These are phyloP conservation scores for Masnerella sp. DNA, from an alignment of 2,888 invertebrate species.

Conservation along the genomic window DNA sequence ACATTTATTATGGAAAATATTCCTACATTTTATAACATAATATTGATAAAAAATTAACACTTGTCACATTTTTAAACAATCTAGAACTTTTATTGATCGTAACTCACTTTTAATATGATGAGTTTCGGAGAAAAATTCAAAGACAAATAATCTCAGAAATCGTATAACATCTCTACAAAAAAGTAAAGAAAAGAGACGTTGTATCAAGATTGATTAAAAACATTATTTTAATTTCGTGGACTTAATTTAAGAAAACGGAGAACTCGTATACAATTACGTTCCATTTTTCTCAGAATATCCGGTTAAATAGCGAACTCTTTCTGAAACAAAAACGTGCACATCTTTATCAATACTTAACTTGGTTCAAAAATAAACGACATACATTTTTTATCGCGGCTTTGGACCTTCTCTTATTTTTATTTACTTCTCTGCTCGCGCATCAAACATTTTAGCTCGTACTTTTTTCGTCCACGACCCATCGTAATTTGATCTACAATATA, in stretches of 20 bases:
- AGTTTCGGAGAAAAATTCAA: too few relatives aligned
- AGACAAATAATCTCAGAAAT: background rate
- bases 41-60: background rate
- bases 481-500: constrained; percentile 1
- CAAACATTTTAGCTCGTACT: background rate
- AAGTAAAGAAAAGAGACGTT: background rate
- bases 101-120: too few relatives aligned
- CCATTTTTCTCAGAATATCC: too few relatives aligned
- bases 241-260: too few relatives aligned
- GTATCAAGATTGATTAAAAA: too few relatives aligned
- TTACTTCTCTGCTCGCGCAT: background rate
- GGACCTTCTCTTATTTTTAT: background rate
- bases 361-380: background rate
- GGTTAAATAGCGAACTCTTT: too few relatives aligned
- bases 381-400: constrained; percentile 2
- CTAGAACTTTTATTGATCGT: too few relatives aligned
- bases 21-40: background rate
- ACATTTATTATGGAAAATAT: constrained; percentile 7
- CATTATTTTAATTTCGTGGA: too few relatives aligned
- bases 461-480: background rate
- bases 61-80: background rate
- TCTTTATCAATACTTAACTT: background rate
- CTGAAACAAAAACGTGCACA: background rate
- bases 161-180: background rate
- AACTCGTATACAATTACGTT: too few relatives aligned